Base-by-base conservation (phyloP, 2,797 vertebrate species). In the Sebastes paucispinis region DNA sequence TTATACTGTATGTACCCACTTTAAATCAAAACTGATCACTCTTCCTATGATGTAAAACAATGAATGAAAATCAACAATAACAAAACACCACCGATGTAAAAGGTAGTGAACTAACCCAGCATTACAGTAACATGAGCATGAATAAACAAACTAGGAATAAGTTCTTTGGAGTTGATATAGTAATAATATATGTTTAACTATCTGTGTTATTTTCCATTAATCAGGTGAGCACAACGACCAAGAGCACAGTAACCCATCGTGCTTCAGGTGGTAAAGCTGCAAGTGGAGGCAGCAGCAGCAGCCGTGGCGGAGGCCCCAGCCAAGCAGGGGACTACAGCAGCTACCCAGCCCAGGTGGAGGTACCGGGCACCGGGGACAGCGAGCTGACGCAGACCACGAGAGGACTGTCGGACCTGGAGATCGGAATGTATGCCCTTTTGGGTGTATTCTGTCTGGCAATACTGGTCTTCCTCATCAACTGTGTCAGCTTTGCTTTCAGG, bases 381-480 rank as follows among this genome's bases (percentile, higher is more conserved):
- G 97, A 99, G 88, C 95, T 98, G 18, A 96, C 96, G 0, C 94
- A 97, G 90, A 94, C 95, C 81, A 92, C 96, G 0, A 94, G 97
- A 72, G 98, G 98, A 7, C 90, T 99, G 32, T 97, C 96, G 0
- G 98, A 99, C 90, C 87, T 99, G 83, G 98, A 99, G 95, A 99
- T 99, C 0, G 98, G 98, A 87, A 99, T 99, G 98, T 99, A 99
- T 0, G 98, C 98, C 2, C 96, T 99, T 72, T 94, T 99, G 20
- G 97, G 98, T 0, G 98, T 99, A 31, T 99, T 99, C 94, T 99
- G 98, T 89, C 93, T 99, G 73, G 98, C 98, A 76, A 99, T 99
- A 91, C 89, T 99, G 80, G 98, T 99, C 89, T 99, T 99, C 92
- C 94, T 99, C 82, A 98, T 97, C 92, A 99, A 99, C 96, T 99